These are phyloP conservation scores for Anseranas semipalmata DNA, from an alignment of 2,113 vertebrate genomes.

Conservation along the genomic window DNA sequence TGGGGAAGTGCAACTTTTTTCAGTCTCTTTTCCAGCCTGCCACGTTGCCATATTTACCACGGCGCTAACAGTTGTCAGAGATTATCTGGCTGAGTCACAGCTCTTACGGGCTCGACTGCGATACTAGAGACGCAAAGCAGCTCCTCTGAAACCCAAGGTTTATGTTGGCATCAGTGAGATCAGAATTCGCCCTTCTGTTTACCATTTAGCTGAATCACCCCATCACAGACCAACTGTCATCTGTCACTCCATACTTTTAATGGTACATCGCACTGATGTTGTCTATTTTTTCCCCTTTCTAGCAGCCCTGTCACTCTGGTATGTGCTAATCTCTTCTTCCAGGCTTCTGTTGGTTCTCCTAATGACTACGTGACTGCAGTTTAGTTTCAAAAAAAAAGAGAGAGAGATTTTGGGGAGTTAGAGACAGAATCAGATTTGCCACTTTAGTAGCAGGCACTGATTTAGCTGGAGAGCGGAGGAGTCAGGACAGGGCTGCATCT, in stretches of 20 bases:
- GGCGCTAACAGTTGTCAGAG: constrained; percentile 65
- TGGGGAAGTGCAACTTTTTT: constrained; percentile 48
- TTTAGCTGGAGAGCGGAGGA: not conserved
- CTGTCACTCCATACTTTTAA: constrained; percentile 71
- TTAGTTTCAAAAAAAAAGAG: not conserved
- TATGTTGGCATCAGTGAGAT: constrained; percentile 58
- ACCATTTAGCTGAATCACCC: constrained; percentile 72
- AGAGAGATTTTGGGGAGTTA: not conserved
- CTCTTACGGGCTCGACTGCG: constrained; percentile 30
- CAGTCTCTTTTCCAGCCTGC: constrained; percentile 51
- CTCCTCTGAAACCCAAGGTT: constrained; percentile 67
- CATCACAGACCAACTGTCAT: constrained; percentile 72
- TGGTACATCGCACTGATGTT: constrained; percentile 68
- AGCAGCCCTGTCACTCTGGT: constrained; percentile 52
- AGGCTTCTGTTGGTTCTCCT: constrained; percentile 55
- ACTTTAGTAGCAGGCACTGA: not conserved
- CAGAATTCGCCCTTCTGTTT: constrained; percentile 68
- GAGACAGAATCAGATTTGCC: not conserved
- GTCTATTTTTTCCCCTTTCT: constrained; percentile 59
- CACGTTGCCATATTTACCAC: constrained; percentile 63
- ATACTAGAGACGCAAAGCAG: constrained; percentile 32
- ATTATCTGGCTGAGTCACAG: constrained; percentile 73
- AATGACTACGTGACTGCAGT: not conserved
- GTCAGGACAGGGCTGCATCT: not conserved
- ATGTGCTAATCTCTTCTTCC: constrained; percentile 56